phyloP scores from a whole-genome alignment of 2,888 invertebrate species.

The Noctua comes region DNA sequence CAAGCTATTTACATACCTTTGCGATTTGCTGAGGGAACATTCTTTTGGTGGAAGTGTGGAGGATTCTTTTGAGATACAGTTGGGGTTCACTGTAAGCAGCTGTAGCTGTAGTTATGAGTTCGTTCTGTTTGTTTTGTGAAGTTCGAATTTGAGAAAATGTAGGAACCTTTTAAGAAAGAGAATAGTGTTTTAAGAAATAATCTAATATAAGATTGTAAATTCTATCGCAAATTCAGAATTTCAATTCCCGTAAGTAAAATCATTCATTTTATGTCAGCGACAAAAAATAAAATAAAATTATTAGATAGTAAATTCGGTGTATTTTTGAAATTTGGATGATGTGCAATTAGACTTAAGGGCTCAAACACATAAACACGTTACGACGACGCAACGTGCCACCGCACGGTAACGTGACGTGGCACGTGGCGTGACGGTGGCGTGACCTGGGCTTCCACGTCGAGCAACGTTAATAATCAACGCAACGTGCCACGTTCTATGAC shows the following conservation, averaged over 20 bases:
- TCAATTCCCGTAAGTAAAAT: background rate
- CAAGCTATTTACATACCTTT: constrained; percentile 68
- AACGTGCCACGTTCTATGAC: too few relatives aligned
- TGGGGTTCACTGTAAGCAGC: background rate
- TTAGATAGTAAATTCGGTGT: background rate
- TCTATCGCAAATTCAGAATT: background rate
- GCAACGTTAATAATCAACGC: too few relatives aligned
- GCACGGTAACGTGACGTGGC: too few relatives aligned
- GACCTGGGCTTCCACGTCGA: too few relatives aligned
- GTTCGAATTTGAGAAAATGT: background rate
- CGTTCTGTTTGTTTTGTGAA: background rate
- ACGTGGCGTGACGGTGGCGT: too few relatives aligned
- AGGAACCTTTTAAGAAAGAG: background rate
- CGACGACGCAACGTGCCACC: too few relatives aligned
- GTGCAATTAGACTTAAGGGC: too few relatives aligned
- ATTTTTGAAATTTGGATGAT: too few relatives aligned
- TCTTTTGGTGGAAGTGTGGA: constrained; percentile 39
- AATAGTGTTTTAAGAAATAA: background rate
- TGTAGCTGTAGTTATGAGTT: background rate
- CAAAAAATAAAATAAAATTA: too few relatives aligned
- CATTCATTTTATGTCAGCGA: background rate
- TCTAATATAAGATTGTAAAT: background rate
- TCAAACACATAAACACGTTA: too few relatives aligned
- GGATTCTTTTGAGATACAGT: constrained; percentile 42
- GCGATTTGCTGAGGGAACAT: constrained; percentile 60